Evolutionary conservation across 2,888 invertebrate species (phyloP), one percentile per base, ranked within the genome.

Genomic region (Chelonus formosanus): DNA sequence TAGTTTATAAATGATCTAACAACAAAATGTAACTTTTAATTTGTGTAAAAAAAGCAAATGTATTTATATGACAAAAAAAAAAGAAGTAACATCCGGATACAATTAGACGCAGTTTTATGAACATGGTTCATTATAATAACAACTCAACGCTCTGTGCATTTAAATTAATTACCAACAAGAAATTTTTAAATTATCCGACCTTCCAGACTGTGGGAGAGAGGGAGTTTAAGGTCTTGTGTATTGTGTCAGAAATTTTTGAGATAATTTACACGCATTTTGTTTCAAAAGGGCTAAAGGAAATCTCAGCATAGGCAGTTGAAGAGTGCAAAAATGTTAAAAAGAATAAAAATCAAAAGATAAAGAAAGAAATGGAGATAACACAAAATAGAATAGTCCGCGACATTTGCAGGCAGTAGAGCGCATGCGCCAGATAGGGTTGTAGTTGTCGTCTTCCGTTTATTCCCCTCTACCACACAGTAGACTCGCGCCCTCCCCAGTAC

Each of bases 381-480:
- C 34, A 60, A 53, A 53, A n/a, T n/a, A 53, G 53, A 58, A 58
- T 57, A 45, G 53, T 53, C 58, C 58, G 47, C 53, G 58, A 58
- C n/a, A 59, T 36, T 45, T n/a, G 45, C 31, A 32, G 7, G 2
- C 4, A 20, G 20, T 48, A 32, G 56, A 63, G 73, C 77, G 81
- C 81, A 75, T 73, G 79, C 78, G 78, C 76, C 68, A 65, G 59
- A 55, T 74, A 75, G 75, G 80, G 81, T 80, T 80, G 79, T 79
- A 79, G 59, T 80, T 78, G 76, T 77, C 74, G 68, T 71, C 68
- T 71, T 74, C 75, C 77, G 73, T 75, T 73, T 72, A 74, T 71
- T 65, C 70, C 71, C 71, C 62, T 50, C 45, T 55, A 64, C 70
- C 69, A 75, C 61, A 55, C 60, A 60, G 31, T 34, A 1, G 58